Evolutionary conservation across 2,113 vertebrate species (phyloP).

Genomic region (Rhabdomys dilectus): DNA sequence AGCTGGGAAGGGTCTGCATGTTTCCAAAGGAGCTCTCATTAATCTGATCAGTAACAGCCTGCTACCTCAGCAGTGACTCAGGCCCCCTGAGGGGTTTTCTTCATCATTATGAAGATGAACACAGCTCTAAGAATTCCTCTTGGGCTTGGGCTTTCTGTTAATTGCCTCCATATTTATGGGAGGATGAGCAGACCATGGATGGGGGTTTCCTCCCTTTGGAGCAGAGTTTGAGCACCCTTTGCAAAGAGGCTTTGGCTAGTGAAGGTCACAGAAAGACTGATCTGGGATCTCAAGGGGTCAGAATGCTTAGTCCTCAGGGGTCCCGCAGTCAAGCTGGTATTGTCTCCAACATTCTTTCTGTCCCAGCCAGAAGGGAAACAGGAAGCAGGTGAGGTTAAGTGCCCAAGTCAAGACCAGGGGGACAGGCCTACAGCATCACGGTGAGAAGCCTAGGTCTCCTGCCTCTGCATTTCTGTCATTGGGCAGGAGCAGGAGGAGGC

Average conservation of each 20-base stretch:
- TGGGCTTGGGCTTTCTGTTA: constrained; percentile 37
- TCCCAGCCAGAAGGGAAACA: neutral
- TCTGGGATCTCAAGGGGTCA: neutral
- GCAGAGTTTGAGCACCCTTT: neutral
- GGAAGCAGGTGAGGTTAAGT: neutral
- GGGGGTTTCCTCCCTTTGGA: neutral
- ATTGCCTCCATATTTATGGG: constrained; percentile 72
- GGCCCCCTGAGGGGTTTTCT: constrained; percentile 70
- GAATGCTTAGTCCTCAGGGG: neutral
- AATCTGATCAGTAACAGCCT: constrained; percentile 56
- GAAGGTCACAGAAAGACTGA: neutral
- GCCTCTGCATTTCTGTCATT: fast-evolving
- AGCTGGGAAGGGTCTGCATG: neutral
- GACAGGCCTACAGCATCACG: neutral
- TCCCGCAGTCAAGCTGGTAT: neutral
- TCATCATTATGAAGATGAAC: constrained; percentile 77
- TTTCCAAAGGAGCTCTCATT: neutral
- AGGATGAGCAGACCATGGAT: neutral
- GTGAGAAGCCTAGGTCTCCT: no score
- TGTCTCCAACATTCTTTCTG: neutral
- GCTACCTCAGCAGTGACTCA: constrained; percentile 54
- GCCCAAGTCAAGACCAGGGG: no score
- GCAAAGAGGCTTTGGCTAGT: neutral
- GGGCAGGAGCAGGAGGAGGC: neutral
- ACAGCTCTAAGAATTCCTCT: constrained; percentile 65